Conservation (phyloP, 2,113 vertebrate genomes). For the Notiomystis cincta region DNA sequence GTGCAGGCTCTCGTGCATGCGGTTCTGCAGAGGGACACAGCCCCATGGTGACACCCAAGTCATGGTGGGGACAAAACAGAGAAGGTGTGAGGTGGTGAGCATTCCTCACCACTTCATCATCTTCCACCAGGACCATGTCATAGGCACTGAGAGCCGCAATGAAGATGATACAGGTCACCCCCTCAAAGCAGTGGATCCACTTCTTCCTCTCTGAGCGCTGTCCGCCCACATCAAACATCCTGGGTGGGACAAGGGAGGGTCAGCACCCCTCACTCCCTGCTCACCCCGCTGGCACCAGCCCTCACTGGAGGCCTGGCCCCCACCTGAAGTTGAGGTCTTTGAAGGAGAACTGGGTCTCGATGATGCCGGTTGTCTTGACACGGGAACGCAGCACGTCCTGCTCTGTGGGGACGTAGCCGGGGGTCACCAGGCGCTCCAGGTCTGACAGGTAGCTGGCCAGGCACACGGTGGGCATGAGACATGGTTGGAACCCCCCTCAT, state of each 20-base stretch:
- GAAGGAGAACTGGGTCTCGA: constrained; percentile 90
- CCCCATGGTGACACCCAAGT: rapidly evolving
- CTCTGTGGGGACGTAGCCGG: constrained; percentile 93
- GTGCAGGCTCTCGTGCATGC: constrained; percentile 98
- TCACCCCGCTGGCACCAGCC: background rate
- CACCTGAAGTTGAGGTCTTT: constrained; percentile 98
- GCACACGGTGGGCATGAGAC: background rate
- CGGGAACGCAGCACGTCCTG: constrained; percentile 94
- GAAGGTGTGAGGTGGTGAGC: background rate
- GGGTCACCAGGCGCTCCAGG: constrained; percentile 85
- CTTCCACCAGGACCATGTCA: constrained; percentile 93
- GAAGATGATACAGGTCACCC: constrained; percentile 98
- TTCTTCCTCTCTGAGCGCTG: constrained; percentile 98
- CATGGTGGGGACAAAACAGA: background rate
- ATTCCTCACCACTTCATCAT: constrained; percentile 85
- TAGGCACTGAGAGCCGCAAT: constrained; percentile 95
- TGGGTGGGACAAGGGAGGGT: constrained; percentile 32
- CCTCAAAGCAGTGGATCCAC: constrained; percentile 99
- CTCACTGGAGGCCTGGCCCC: rapidly evolving
- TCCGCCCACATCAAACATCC: constrained; percentile 97
- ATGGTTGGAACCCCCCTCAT: rapidly evolving
- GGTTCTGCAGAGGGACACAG: constrained; percentile 77
- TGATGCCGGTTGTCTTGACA: constrained; percentile 97
- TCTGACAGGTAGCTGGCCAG: constrained; percentile 86
- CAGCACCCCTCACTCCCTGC: background rate